Base-by-base conservation (phyloP, 2,888 invertebrate species). In the Chironomus tentans region DNA sequence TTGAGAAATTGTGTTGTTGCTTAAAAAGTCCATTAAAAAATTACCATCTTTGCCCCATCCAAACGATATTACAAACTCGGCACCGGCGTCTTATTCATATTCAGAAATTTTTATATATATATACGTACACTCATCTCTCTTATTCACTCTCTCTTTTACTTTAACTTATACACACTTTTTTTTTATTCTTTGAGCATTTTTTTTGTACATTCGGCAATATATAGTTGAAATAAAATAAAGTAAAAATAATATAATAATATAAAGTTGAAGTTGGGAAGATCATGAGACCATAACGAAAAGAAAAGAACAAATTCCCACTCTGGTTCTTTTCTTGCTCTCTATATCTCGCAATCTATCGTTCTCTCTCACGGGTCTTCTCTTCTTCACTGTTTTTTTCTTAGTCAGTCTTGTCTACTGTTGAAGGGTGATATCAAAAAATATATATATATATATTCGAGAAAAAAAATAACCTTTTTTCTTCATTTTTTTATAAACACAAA, bases 261-360 rank as follows among this genome's bases (percentile, higher is more conserved):
- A 70, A 70, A 70, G 71, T 71, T 71, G 71, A 71, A 50, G 50
- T 50, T 18, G 56, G 56, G 21, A 73, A 62, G 72, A 73, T 74
- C 74, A 74, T 68, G 74, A 74, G 74, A 74, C 74, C 74, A 74
- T 65, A 74, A 74, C 74, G 74, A 74, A 74, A 74, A 21, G 24
- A 38, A 74, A 68, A 38, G 65, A 65, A 65, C 21, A 65, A 24
- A 65, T 65, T 65, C 65, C 24, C 65, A 65, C 13, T 24, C 21
- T 24, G 65, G 65, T 56, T 56, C 56, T 56, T 56, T 18, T 56
- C 15, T 56, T 4, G 10, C 38, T 38, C 38, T 56, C 15, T 56
- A 7, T 56, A n/a, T 50, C 15, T n/a, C 62, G 62, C 22, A 4
- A 18, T 56, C 18, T n/a, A 56, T 15, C n/a, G n/a, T 56, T 56